phyloP scores from a whole-genome alignment of 2,797 vertebrate species.

The Lerista edwardsae region DNA sequence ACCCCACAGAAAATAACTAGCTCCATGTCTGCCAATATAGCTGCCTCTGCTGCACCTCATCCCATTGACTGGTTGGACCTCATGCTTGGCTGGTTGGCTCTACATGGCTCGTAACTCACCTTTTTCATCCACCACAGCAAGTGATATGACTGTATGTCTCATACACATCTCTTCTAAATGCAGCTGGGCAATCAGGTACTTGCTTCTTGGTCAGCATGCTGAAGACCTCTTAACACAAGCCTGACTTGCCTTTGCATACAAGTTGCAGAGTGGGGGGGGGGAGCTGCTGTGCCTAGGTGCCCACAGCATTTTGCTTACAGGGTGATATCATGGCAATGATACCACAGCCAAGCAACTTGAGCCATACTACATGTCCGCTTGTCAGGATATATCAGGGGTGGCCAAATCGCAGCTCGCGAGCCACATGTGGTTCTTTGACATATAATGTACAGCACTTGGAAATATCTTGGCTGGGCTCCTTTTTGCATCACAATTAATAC shows the following conservation, averaged over 20 bases:
- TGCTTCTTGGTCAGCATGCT: background rate
- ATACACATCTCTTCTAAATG: slow-evolving; percentile 3
- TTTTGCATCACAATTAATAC: too few species aligned
- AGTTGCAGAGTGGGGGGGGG: slow-evolving; percentile 2
- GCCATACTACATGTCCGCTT: background rate
- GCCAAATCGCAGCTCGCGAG: too few species aligned
- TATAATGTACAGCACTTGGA: too few species aligned
- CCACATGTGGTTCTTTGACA: too few species aligned
- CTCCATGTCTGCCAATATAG: background rate
- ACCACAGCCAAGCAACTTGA: background rate
- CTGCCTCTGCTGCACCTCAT: background rate
- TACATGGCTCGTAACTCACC: background rate
- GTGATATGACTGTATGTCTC: background rate
- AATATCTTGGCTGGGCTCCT: too few species aligned
- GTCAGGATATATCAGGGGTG: background rate
- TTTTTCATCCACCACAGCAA: background rate
- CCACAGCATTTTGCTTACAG: slow-evolving; percentile 6
- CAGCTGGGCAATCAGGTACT: background rate
- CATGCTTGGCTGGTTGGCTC: background rate
- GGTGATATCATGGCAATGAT: background rate
- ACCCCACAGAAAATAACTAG: background rate
- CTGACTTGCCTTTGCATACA: background rate
- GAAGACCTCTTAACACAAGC: background rate
- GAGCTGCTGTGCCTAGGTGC: background rate
- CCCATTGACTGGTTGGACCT: too few species aligned